phyloP scores from a whole-genome alignment of 2,113 vertebrate species.

The Tiliqua scincoides region DNA sequence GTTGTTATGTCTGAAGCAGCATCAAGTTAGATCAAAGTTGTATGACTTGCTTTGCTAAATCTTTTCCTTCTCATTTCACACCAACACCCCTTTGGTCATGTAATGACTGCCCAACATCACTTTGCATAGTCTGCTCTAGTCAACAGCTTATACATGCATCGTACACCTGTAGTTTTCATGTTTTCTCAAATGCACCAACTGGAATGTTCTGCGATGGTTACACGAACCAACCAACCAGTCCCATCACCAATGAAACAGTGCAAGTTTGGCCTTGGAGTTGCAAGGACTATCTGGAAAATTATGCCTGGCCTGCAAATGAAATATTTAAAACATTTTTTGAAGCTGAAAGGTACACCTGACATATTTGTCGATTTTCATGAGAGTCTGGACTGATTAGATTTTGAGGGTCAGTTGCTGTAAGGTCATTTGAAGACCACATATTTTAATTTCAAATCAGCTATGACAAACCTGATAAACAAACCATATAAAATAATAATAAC shows the following conservation, averaged over 20 bases:
- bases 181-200: conserved; percentile 43
- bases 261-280: conserved; percentile 12
- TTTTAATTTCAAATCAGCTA: conserved; percentile 81
- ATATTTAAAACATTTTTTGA: conserved; percentile 72
- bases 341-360: conserved; percentile 72
- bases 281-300: conserved; percentile 52
- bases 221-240: neutral
- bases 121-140: conserved; percentile 67
- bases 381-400: conserved; percentile 77
- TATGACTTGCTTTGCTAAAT: conserved; percentile 49
- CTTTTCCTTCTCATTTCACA: conserved; percentile 61
- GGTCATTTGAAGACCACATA: conserved; percentile 76
- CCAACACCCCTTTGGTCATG: neutral
- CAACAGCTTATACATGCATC: conserved; percentile 72
- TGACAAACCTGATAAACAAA: conserved; percentile 73
- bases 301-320: conserved; percentile 64
- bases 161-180: conserved; percentile 55
- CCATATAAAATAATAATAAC: conserved; percentile 59
- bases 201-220: conserved; percentile 37
- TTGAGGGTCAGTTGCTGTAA: conserved; percentile 79
- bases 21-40: conserved; percentile 24
- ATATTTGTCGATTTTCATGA: conserved; percentile 80
- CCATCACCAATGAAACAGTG: conserved; percentile 8
- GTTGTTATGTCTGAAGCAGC: neutral
- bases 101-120: conserved; percentile 71